Evolutionary conservation across 2,888 invertebrate species (phyloP).

Genomic region (Plebejus argus): DNA sequence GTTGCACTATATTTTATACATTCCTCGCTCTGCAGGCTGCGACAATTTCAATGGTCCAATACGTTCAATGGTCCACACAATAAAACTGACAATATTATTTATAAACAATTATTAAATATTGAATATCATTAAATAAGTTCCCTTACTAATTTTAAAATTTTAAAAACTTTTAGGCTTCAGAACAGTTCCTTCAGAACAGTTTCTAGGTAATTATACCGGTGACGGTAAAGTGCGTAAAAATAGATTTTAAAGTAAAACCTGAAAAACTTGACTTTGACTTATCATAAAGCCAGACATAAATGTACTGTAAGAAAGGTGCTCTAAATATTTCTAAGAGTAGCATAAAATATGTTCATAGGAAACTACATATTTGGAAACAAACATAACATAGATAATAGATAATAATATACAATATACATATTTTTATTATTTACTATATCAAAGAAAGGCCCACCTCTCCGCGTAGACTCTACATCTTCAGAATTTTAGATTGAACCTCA

Average conservation of each 20-base stretch:
- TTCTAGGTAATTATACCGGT: too few species aligned
- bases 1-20: constrained; percentile 27
- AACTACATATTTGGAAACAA: too few species aligned
- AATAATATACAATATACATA: too few species aligned
- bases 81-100: neutral
- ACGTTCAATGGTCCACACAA: neutral
- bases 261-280: too few species aligned
- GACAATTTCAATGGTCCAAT: constrained; percentile 8
- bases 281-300: too few species aligned
- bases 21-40: neutral
- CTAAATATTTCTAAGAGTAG: too few species aligned
- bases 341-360: too few species aligned
- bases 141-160: neutral
- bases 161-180: neutral
- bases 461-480: neutral
- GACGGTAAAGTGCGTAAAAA: too few species aligned
- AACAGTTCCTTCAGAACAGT: neutral
- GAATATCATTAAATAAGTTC: neutral
- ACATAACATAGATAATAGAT: too few species aligned
- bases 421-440: neutral
- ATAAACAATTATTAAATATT: neutral
- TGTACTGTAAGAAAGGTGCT: too few species aligned
- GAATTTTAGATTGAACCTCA: neutral
- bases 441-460: neutral
- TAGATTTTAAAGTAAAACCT: too few species aligned